Base-by-base conservation (phyloP, 2,888 invertebrate species). In the Thymelicus lineola region DNA sequence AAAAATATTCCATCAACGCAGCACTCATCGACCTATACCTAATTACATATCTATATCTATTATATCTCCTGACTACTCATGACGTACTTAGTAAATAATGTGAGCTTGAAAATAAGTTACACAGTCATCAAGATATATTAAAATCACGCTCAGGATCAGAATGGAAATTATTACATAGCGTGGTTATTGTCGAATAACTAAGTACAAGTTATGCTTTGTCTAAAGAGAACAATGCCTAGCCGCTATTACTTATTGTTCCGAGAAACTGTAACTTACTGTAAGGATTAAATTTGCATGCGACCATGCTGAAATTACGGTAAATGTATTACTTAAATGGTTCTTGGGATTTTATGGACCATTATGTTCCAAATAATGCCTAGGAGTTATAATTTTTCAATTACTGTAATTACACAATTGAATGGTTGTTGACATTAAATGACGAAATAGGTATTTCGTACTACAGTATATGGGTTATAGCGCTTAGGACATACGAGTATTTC, bases 161-260 rank as follows among this genome's bases (percentile, higher is more conserved):
- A 48, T 59, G 66, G 28, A 61, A 68, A 61, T 53, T 53, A 67
- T 68, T 68, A 35, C 57, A 35, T 62, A 60, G 38, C 48, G 42
- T 42, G 57, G 62, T 57, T 68, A 68, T 68, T 62, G 68, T 68
- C 46, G 46, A 45, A 63, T 68, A 61, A 62, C 67, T 68, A 55
- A 62, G 61, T 68, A 68, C 68, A 62, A 68, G 68, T 62, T 68
- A 62, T 50, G 64, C 67, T 67, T 67, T 72, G 70, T 72, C 55
- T 59, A 48, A 57, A 48, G 45, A 17, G 62, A 62, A 68, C 68
- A 62, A 68, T 68, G 55, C 55, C 61, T 61, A 20, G 45, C 15
- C 17, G 59, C 58, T 59, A 60, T 60, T 66, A 66, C 66, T 66
- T 66, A 60, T 65, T 57, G 45, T 60, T 60, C 58, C 15, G 36